These are phyloP conservation scores for Lasiurus cinereus DNA, from an alignment of 2,113 vertebrate species.

Conservation along the genomic window DNA sequence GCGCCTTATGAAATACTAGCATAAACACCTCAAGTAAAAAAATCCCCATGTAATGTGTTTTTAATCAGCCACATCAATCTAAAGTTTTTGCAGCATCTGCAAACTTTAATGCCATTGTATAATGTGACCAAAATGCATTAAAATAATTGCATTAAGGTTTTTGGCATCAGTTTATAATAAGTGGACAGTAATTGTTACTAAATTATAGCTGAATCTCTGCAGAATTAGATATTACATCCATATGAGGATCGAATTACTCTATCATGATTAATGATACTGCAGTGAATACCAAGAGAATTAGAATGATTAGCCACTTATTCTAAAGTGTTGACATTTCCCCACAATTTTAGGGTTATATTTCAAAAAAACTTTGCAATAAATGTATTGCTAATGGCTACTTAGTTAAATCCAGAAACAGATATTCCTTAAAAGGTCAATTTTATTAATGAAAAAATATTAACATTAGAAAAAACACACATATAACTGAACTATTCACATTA, in stretches of 20 bases:
- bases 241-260: constrained; percentile 78
- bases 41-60: constrained; percentile 75
- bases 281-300: constrained; percentile 74
- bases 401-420: constrained; percentile 67
- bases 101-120: constrained; percentile 64
- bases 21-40: constrained; percentile 65
- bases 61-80: constrained; percentile 82
- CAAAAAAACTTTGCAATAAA: constrained; percentile 71
- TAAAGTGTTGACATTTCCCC: constrained; percentile 65
- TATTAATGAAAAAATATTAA: constrained; percentile 65
- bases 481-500: constrained; percentile 51
- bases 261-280: constrained; percentile 82
- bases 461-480: constrained; percentile 41
- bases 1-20: constrained; percentile 17
- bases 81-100: constrained; percentile 73
- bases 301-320: constrained; percentile 81
- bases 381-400: constrained; percentile 68
- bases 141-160: constrained; percentile 82
- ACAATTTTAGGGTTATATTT: constrained; percentile 62
- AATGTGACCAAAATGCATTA: constrained; percentile 75
- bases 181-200: constrained; percentile 85
- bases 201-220: constrained; percentile 82
- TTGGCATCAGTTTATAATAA: constrained; percentile 81
- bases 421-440: constrained; percentile 58
- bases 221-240: constrained; percentile 80